Evolutionary conservation across 2,888 invertebrate species (phyloP).

Genomic region (Liodrosophila aerea): DNA sequence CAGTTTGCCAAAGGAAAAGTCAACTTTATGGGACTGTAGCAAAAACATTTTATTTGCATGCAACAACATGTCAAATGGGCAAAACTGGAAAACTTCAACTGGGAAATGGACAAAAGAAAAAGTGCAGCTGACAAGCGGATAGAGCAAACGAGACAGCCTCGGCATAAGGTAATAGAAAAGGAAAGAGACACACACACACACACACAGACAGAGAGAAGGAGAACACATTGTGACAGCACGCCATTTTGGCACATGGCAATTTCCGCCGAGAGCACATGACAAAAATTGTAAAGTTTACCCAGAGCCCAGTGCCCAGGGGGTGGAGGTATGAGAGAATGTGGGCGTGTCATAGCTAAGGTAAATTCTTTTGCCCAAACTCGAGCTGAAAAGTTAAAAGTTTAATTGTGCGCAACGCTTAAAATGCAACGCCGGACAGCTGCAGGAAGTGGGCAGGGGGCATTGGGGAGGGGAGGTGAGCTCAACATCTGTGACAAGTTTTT

Average conservation of each 20-base stretch:
- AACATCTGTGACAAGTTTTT: slow-evolving; percentile 71
- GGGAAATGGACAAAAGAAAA: slow-evolving; percentile 38
- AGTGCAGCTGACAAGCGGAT: slow-evolving; percentile 29
- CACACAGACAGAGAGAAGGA: neutral
- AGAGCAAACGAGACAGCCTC: neutral
- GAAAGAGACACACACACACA: no score
- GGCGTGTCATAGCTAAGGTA: slow-evolving; percentile 32
- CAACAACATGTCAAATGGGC: slow-evolving; percentile 52
- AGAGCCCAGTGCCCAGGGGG: neutral
- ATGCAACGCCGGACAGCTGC: slow-evolving; percentile 37
- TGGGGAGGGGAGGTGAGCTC: slow-evolving; percentile 16
- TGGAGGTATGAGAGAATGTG: neutral
- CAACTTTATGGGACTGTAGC: slow-evolving; percentile 40
- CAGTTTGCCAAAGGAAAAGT: slow-evolving; percentile 32
- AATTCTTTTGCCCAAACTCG: slow-evolving; percentile 52
- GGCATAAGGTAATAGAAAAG: neutral
- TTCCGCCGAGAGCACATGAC: slow-evolving; percentile 68
- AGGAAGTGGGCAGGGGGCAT: slow-evolving; percentile 3
- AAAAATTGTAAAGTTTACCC: slow-evolving; percentile 47
- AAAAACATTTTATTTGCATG: slow-evolving; percentile 58
- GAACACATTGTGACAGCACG: slow-evolving; percentile 34
- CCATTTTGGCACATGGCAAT: slow-evolving; percentile 72
- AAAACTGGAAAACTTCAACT: slow-evolving; percentile 40
- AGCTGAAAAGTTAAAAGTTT: slow-evolving; percentile 73
- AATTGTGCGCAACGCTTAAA: slow-evolving; percentile 74